A percentile compares a stretch with the other conserved stretches of the same genome.
phyloP scores from a whole-genome alignment of 2,113 vertebrate genomes.

The Lycaon pictus region DNA sequence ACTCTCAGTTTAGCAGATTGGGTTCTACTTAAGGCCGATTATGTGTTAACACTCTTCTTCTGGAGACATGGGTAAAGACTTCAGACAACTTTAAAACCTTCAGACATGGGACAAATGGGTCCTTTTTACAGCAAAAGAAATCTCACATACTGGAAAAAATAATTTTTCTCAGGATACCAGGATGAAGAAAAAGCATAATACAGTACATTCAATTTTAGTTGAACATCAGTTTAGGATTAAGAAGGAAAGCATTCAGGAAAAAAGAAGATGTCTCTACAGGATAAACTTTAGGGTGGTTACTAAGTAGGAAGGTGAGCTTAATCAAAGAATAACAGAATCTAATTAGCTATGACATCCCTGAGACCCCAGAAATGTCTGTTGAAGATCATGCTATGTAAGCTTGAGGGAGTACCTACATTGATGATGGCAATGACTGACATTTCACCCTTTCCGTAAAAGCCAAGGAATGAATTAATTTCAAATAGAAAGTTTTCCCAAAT shows the following conservation, averaged over 20 bases:
- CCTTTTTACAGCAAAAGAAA: background rate
- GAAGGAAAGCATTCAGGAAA: background rate
- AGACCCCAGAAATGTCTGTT: background rate
- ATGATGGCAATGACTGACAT: background rate
- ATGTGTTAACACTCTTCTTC: background rate
- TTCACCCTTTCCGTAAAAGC: background rate
- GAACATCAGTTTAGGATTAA: background rate
- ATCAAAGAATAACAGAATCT: background rate
- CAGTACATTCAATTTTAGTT: background rate
- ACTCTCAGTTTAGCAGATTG: conserved; percentile 10
- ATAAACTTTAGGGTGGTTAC: background rate
- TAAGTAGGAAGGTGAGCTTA: background rate
- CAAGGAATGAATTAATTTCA: background rate
- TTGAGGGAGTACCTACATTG: background rate
- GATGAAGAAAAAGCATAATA: background rate
- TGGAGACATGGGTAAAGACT: background rate
- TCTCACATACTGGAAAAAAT: conserved; percentile 16
- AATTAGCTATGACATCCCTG: background rate
- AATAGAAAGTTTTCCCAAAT: background rate
- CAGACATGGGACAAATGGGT: background rate
- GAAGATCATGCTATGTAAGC: background rate
- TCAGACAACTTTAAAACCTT: background rate
- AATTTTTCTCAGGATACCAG: background rate
- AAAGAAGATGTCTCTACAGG: background rate
- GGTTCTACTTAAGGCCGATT: conserved; percentile 25